These are phyloP conservation scores for Drosophila limbata DNA, from an alignment of 2,888 invertebrate species.

Conservation along the genomic window DNA sequence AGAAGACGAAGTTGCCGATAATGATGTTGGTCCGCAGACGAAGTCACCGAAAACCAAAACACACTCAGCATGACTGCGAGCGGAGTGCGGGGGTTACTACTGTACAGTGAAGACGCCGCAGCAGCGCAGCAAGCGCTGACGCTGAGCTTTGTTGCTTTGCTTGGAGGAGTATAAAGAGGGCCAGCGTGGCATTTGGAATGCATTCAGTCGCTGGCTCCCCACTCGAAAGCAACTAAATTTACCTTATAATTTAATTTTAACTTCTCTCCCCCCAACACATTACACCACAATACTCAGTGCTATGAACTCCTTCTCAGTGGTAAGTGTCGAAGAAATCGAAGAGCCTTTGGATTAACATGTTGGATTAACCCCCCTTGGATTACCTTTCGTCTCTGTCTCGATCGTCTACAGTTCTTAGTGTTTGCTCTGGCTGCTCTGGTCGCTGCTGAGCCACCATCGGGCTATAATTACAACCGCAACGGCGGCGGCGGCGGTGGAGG, in stretches of 20 bases:
- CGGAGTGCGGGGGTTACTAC: neutral
- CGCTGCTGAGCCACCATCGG: slow-evolving; percentile 91
- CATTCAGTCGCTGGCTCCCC: slow-evolving; percentile 86
- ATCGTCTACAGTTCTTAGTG: slow-evolving; percentile 90
- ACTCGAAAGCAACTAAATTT: slow-evolving; percentile 85
- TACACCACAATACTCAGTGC: slow-evolving; percentile 83
- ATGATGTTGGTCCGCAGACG: slow-evolving; percentile 63
- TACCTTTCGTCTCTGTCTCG: too few species aligned
- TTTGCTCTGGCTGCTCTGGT: slow-evolving; percentile 91
- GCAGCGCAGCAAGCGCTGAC: slow-evolving; percentile 33
- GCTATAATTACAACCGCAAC: slow-evolving; percentile 91
- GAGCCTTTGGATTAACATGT: slow-evolving; percentile 29
- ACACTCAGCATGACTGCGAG: neutral
- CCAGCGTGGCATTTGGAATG: slow-evolving; percentile 83
- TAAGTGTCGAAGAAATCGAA: slow-evolving; percentile 74
- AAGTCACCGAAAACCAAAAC: slow-evolving; percentile 26
- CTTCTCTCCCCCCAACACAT: slow-evolving; percentile 82
- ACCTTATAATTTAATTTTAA: slow-evolving; percentile 84
- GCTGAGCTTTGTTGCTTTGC: neutral
- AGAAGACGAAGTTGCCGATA: slow-evolving; percentile 57
- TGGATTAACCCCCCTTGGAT: slow-evolving; percentile 44
- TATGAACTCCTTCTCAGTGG: slow-evolving; percentile 86
- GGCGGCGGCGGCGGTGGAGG: slow-evolving; percentile 85
- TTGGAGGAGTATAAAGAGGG: slow-evolving; percentile 84
- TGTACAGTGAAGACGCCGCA: slow-evolving; percentile 24